Conservation (phyloP, 2,888 invertebrate species). For the Noctua fimbriata region DNA sequence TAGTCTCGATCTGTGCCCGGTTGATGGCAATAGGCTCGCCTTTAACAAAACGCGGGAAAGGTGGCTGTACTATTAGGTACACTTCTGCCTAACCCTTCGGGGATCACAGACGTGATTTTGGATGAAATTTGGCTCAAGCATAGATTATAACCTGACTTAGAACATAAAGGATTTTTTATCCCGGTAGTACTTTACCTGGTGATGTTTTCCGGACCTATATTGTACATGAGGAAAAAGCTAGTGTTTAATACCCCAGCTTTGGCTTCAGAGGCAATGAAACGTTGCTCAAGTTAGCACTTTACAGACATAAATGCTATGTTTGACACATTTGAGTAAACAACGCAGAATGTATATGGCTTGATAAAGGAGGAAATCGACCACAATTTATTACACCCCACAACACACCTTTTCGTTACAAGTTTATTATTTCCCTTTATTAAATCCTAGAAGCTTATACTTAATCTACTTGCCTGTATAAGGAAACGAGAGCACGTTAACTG, state of each 20-base stretch:
- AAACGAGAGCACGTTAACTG: conserved; percentile 56
- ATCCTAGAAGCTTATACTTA: conserved; percentile 34
- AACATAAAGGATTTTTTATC: no score
- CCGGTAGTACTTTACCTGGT: no score
- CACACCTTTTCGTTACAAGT: conserved; percentile 27
- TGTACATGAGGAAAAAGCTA: no score
- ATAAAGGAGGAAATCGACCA: conserved; percentile 7
- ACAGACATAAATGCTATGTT: background rate
- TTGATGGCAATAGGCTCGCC: no score
- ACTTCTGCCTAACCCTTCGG: no score
- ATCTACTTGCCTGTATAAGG: conserved; percentile 55
- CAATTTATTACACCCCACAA: conserved; percentile 7
- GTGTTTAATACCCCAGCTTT: background rate
- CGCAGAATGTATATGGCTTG: background rate
- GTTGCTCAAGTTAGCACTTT: background rate
- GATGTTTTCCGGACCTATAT: no score
- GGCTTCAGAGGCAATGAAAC: background rate
- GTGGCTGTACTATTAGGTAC: no score
- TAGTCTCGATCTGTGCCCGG: no score
- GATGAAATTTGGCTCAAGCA: no score
- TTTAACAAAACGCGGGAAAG: no score
- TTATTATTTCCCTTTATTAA: conserved; percentile 54
- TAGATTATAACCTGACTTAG: no score
- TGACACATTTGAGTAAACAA: background rate
- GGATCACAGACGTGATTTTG: no score